Percentiles rank a stretch among this genome's conserved stretches.
Conservation (phyloP, 2,888 invertebrate genomes). For the Aspidapion aeneum region DNA sequence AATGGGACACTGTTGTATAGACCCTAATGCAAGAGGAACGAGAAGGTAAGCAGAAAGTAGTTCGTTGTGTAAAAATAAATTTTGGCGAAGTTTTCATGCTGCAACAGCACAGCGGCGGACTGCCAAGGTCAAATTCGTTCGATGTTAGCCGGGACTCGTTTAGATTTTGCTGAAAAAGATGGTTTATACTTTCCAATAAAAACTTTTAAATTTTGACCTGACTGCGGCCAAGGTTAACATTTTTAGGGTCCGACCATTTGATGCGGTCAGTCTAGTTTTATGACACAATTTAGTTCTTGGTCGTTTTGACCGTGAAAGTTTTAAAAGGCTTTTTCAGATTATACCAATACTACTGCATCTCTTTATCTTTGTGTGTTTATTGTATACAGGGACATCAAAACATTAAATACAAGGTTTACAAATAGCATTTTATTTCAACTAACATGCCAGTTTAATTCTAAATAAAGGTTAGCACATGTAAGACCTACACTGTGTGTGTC, state of each 20-base stretch:
- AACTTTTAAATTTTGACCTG: slow-evolving; percentile 19
- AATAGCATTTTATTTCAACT: no score
- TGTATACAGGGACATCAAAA: background rate
- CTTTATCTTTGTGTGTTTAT: no score
- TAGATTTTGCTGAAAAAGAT: slow-evolving; percentile 18
- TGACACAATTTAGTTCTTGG: slow-evolving; percentile 20
- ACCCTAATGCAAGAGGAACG: no score
- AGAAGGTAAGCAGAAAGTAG: no score
- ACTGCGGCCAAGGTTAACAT: slow-evolving; percentile 17
- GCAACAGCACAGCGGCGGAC: background rate
- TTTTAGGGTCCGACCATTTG: slow-evolving; percentile 3
- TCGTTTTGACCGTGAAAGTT: slow-evolving; percentile 8
- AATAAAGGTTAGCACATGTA: no score
- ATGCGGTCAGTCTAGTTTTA: slow-evolving; percentile 23
- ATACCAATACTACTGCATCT: background rate
- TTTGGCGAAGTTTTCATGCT: background rate
- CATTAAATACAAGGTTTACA: background rate
- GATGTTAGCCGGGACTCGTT: background rate
- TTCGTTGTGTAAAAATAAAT: no score
- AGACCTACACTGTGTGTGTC: no score
- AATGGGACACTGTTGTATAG: no score
- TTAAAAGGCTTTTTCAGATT: slow-evolving; percentile 1
- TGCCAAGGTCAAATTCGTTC: background rate
- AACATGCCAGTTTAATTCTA: no score
- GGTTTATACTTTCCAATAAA: slow-evolving; percentile 14